A percentile compares a stretch with the other conserved stretches of the same genome.
These are phyloP conservation scores for Lepus oiostolus DNA, from an alignment of 2,797 vertebrate species.

Conservation along the genomic window DNA sequence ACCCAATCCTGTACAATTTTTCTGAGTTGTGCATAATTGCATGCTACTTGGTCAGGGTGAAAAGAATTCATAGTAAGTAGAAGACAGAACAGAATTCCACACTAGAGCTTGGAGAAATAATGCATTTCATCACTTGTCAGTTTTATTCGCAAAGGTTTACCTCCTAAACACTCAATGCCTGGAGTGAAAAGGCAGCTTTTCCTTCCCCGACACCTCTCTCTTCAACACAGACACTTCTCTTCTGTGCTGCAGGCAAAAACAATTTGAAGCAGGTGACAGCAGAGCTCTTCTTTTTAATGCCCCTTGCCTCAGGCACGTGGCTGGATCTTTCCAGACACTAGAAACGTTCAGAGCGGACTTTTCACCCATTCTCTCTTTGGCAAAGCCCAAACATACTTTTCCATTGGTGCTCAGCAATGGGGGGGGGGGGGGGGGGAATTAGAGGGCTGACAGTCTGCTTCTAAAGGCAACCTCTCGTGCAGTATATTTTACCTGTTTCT, in stretches of 20 bases:
- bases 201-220: background rate
- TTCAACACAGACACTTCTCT: slow-evolving; percentile 39
- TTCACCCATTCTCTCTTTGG: slow-evolving; percentile 58
- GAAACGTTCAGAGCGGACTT: slow-evolving; percentile 48
- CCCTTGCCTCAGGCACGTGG: slow-evolving; percentile 58
- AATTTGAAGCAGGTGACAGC: slow-evolving; percentile 76
- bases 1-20: background rate
- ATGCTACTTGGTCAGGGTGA: background rate
- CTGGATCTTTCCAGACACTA: slow-evolving; percentile 69
- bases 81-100: background rate
- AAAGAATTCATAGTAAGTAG: background rate
- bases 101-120: background rate
- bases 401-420: slow-evolving; percentile 76
- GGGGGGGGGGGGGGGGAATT: slow-evolving; percentile 25
- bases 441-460: slow-evolving; percentile 39
- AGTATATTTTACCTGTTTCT: slow-evolving; percentile 29
- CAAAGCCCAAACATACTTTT: slow-evolving; percentile 70
- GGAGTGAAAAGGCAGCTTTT: background rate
- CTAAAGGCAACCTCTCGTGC: slow-evolving; percentile 14
- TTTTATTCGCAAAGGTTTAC: slow-evolving; percentile 43
- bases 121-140: background rate
- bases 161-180: slow-evolving; percentile 11
- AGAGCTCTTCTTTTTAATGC: slow-evolving; percentile 67
- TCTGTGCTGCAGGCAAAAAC: slow-evolving; percentile 69
- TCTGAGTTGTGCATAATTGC: background rate